Evolutionary conservation across 1,140 invertebrate species (phyloP), one percentile per base, ranked within the genome.

Genomic region (Drosophila tsacasi): DNA sequence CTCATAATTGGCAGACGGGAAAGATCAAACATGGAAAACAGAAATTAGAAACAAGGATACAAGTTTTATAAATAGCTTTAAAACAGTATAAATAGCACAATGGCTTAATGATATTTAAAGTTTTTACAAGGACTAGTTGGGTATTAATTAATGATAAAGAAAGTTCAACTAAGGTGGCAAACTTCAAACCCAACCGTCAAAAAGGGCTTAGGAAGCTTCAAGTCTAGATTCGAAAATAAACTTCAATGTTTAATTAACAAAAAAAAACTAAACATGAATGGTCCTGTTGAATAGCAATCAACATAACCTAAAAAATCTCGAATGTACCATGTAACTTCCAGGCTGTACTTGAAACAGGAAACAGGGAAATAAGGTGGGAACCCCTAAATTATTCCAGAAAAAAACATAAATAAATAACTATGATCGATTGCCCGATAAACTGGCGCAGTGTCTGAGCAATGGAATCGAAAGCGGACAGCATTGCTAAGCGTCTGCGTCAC

Each of bases 401-500:
- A 25, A 25, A 25, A 25, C 5, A 17, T 23, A 49, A 49, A 25
- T 15, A 27, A 62, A 25, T 15, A 9, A 35, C 17, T 30, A 27
- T 44, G 67, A 69, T 69, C 64, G 46, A 49, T 68, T 30, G 46
- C 19, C 46, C 42, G 67, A 68, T 71, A 55, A 46, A 68, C 39
- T 55, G 67, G 32, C 49, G 37, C 47, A 55, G 49, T 68, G 39
- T 55, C 40, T 57, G 49, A 68, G 63, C 63, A 68, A 30, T 68
- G n/a, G 23, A 30, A 67, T 32, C 27, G 49, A 57, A 57, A 57
- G 19, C 54, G 54, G 54, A 39, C 54, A 39, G 63, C 64, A 71
- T 68, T 71, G 64, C 67, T 71, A 71, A 71, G 67, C 67, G 67
- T 74, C 72, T 67, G 62, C 77, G 66, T 72, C 77, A 65, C 66